Base-by-base conservation (phyloP, 2,888 invertebrate species). In the Dorcus parallelipipedus region DNA sequence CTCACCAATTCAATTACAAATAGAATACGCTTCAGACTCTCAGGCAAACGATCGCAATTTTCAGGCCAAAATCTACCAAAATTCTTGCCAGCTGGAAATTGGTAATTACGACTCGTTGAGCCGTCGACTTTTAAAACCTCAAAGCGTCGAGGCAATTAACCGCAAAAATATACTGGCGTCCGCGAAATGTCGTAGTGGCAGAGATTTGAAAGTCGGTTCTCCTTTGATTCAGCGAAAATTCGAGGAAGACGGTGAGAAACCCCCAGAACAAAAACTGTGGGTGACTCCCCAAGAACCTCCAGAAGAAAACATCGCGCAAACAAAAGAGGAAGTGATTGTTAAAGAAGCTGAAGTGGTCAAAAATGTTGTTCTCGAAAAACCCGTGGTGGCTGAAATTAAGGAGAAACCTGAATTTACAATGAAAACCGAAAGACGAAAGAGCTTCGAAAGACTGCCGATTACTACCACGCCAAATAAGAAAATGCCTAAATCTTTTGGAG, bases 111-210 rank as follows among this genome's bases (percentile, higher is more conserved):
- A 56, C 20, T 45, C 43, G 20, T 45, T 50, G 39, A 71, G 82
- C 78, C 85, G 80, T 67, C 83, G 91, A 66, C 84, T 92, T 66
- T 81, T 92, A 52, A 93, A 91, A 77, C 84, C 88, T 1, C 87
- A 88, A 67, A 91, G 90, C 70, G 88, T 91, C 43, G 92, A 92
- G 76, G 91, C 91, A 1, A 87, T 91, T 63, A 93, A 93, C 75
- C 84, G 93, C 53, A 90, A 92, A 77, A 93, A 93, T 74, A 93
- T 94, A 65, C 80, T 94, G 52, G 91, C 93, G 20, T 93, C 92
- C 49, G 92, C 93, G 1, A 89, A 91, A 77, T 91, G 90, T 73
- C 85, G 93, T 70, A 92, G 91, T 74, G 93, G 92, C 6, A 84
- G 87, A 67, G 90, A 90, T 75, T 81, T 86, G 56, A 89, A 88